Evolutionary conservation across 2,113 vertebrate genomes (phyloP).

Genomic region (Dipodomys merriami): DNA sequence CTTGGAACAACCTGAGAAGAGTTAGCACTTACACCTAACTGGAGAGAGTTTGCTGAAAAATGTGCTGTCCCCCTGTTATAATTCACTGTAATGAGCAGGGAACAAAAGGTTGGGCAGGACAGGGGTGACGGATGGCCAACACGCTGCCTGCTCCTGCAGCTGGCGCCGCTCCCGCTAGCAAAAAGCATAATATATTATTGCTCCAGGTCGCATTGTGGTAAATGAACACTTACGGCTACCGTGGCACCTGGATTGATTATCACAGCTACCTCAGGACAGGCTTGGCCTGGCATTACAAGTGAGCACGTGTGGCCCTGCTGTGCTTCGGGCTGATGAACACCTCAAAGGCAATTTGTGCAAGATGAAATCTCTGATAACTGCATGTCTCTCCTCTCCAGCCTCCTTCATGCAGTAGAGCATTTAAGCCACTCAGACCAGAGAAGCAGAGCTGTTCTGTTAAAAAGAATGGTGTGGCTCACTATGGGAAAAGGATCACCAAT

Average conservation of each 20-base stretch:
- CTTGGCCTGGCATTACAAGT: constrained; percentile 78
- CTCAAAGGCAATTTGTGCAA: constrained; percentile 66
- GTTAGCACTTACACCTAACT: constrained; percentile 49
- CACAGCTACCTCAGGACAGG: constrained; percentile 72
- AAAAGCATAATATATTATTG: constrained; percentile 77
- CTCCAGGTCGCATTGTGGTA: constrained; percentile 84
- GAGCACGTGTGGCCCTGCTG: constrained; percentile 73
- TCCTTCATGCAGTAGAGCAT: not conserved
- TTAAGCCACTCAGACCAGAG: not conserved
- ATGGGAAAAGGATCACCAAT: not conserved
- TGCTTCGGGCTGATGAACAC: constrained; percentile 59
- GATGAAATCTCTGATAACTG: not conserved
- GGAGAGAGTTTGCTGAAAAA: constrained; percentile 79
- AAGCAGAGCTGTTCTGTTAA: not conserved
- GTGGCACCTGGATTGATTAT: constrained; percentile 86
- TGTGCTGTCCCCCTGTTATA: constrained; percentile 78
- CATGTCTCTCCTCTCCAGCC: not conserved
- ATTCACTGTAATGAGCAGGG: constrained; percentile 83
- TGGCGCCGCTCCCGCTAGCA: constrained; percentile 79
- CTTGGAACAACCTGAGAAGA: constrained; percentile 44
- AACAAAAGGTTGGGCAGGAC: constrained; percentile 83
- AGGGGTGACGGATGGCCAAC: constrained; percentile 85
- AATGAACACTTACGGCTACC: constrained; percentile 84
- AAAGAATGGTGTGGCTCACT: not conserved
- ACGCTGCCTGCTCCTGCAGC: constrained; percentile 67